Base-by-base conservation (phyloP, 2,888 invertebrate genomes). In the Seladonia tumulorum region DNA sequence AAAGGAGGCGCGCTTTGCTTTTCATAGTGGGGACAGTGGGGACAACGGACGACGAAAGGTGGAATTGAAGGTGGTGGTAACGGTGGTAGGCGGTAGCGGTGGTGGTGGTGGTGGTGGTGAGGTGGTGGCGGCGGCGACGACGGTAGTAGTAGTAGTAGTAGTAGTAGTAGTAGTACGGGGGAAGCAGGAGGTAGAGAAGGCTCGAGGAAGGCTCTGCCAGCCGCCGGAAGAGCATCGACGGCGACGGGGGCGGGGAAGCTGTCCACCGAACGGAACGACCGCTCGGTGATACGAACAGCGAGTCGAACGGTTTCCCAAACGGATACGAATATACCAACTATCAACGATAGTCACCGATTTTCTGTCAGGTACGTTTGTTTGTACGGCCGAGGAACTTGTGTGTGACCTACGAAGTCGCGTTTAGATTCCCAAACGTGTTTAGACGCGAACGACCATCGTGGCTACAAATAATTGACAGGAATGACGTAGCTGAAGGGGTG, bases 241-340 rank as follows among this genome's bases (percentile, higher is more conserved):
- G 87, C 35, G 88, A 84, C 88, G 88, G 86, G 79, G 89, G 83
- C 82, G 91, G 94, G 94, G 94, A 94, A 92, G 92, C 91, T 91
- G 93, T 93, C 88, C 93, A 93, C 92, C 92, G 91, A 93, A 92
- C 92, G 92, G 92, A 93, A 91, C 90, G 88, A 91, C 93, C 90
- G 90, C 89, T 89, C 91, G 89, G 88, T 86, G 90, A 91, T 89
- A 92, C 90, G 89, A 84, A 90, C 83, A 82, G 86, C 88, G 87
- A 90, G 91, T 89, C 89, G 88, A 90, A 90, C 92, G 90, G 89
- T 92, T 91, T 81, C 78, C 87, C 82, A 81, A 86, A 87, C 87
- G 86, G 87, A 81, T 76, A 82, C 85, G 87, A 80, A 81, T 85
- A 88, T 85, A 87, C 81, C 87, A 71, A 87, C 63, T 25, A 77